Conservation (phyloP, 2,113 vertebrate genomes). For the Campylomormyrus tamandua region DNA sequence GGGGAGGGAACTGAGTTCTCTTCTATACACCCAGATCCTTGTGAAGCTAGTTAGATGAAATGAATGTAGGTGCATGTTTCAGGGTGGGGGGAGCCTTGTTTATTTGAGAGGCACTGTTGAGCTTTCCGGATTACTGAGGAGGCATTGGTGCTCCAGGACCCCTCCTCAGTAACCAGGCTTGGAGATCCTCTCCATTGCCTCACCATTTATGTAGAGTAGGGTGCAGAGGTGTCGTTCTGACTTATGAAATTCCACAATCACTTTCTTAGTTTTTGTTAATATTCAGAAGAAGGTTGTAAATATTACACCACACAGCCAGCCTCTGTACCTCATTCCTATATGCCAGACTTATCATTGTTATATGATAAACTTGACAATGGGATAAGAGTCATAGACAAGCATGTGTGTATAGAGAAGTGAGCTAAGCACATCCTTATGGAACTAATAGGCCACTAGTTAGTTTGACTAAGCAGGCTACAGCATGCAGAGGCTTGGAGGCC, state of each 20-base stretch:
- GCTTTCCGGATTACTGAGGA: not conserved
- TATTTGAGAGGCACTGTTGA: not conserved
- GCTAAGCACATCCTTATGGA: not conserved
- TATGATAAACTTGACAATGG: not conserved
- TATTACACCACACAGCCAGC: not conserved
- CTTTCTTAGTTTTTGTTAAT: not conserved
- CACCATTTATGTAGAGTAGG: not conserved
- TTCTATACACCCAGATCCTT: not conserved
- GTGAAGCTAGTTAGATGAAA: not conserved
- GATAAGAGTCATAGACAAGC: not conserved
- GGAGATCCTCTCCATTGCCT: not conserved
- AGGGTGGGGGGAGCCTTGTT: not conserved
- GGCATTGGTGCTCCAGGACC: not conserved
- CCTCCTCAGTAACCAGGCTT: not conserved
- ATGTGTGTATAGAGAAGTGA: not conserved
- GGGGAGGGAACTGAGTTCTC: not conserved
- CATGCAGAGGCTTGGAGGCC: not conserved
- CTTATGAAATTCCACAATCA: not conserved
- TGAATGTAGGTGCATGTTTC: not conserved
- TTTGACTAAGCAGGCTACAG: not conserved
- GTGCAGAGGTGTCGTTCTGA: not conserved
- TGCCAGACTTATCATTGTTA: not conserved
- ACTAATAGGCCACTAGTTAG: not conserved
- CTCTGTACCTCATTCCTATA: not conserved
- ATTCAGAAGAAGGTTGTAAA: not conserved